Percentiles rank a stretch among this genome's conserved stretches.
Evolutionary conservation across 2,797 vertebrate genomes (phyloP).

Genomic region (Danio tinwini): DNA sequence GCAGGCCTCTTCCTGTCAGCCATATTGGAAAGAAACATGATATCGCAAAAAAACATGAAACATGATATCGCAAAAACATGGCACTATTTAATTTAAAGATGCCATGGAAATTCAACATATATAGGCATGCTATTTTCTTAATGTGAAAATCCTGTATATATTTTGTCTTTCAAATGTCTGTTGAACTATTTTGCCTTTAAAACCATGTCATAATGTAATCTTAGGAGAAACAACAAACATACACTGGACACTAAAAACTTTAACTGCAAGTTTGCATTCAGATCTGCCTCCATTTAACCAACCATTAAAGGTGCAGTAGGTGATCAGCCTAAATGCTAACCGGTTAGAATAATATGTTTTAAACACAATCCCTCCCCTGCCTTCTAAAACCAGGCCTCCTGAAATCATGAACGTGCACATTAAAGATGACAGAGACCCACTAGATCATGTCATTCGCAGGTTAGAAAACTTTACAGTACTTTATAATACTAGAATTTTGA

Average conservation of each 20-base stretch:
- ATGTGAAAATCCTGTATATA: neutral
- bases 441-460: too few relatives aligned
- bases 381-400: too few relatives aligned
- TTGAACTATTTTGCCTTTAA: too few relatives aligned
- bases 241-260: neutral
- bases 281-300: neutral
- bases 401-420: too few relatives aligned
- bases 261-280: neutral
- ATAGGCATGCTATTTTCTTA: neutral
- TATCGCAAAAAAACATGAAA: too few relatives aligned
- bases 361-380: too few relatives aligned
- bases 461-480: too few relatives aligned
- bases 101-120: neutral
- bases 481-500: too few relatives aligned
- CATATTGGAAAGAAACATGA: slow-evolving; percentile 25
- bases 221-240: neutral
- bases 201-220: neutral
- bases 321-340: too few relatives aligned
- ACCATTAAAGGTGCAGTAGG: too few relatives aligned
- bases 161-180: neutral
- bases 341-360: too few relatives aligned
- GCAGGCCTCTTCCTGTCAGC: slow-evolving; percentile 41
- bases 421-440: too few relatives aligned
- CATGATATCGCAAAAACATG: slow-evolving; percentile 3
- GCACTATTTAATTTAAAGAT: slow-evolving; percentile 20